Conservation (phyloP, 2,113 vertebrate genomes). For the Saguinus midas region DNA sequence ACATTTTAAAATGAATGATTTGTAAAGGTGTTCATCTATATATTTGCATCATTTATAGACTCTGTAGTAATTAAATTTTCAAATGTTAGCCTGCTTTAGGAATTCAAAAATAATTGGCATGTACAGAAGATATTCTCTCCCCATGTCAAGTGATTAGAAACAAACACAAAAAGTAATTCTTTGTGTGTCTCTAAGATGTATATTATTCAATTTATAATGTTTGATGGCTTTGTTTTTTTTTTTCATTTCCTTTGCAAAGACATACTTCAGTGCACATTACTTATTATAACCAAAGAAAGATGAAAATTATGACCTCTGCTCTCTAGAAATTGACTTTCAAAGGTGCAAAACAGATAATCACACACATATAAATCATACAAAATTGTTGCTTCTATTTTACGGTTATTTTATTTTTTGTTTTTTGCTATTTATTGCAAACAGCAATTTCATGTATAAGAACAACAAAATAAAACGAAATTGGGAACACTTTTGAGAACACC, state of each 20-base stretch:
- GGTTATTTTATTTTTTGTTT: not conserved
- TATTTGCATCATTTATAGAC: not conserved
- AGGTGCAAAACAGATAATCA: not conserved
- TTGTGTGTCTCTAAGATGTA: not conserved
- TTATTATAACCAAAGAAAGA: not conserved
- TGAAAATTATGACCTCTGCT: not conserved
- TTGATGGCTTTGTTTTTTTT: not conserved
- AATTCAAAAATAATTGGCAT: not conserved
- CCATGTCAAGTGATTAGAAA: not conserved
- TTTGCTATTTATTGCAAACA: not conserved
- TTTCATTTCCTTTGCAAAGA: not conserved
- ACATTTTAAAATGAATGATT: not conserved
- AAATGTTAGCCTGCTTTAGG: not conserved
- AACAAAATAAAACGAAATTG: not conserved
- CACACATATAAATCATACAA: not conserved
- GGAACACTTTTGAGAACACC: not conserved
- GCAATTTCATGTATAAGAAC: not conserved
- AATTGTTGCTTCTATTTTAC: not conserved
- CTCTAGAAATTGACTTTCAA: slow-evolving; percentile 10
- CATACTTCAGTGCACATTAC: not conserved
- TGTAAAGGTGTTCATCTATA: not conserved
- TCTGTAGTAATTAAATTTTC: not conserved
- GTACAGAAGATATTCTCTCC: not conserved
- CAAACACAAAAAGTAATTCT: not conserved
- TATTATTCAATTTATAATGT: not conserved